Conservation (phyloP, 1,140 invertebrate genomes). For the Zaprionus vittiger region DNA sequence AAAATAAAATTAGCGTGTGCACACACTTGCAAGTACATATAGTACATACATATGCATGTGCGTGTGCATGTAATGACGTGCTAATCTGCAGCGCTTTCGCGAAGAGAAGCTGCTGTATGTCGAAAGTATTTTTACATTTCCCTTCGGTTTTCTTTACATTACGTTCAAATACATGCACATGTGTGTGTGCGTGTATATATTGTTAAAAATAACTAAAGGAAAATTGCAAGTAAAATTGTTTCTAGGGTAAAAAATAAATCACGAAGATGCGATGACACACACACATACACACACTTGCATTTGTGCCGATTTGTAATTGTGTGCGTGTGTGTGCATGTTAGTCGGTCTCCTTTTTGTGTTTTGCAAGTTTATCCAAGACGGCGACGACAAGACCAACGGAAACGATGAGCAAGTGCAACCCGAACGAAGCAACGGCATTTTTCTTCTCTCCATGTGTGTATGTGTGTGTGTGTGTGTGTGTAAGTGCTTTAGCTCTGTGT, state of each 20-base stretch:
- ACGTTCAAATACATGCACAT: conserved; percentile 43
- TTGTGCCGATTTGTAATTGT: background rate
- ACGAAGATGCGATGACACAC: conserved; percentile 30
- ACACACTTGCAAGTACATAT: conserved; percentile 6
- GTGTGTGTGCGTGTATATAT: background rate
- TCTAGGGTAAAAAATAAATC: conserved; percentile 81
- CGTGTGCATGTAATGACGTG: conserved; percentile 18
- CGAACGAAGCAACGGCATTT: conserved; percentile 44
- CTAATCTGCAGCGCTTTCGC: conserved; percentile 13
- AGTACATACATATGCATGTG: background rate
- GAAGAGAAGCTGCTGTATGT: conserved; percentile 19
- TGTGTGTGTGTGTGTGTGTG: conserved; percentile 26
- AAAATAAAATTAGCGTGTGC: background rate
- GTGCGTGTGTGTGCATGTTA: conserved; percentile 16
- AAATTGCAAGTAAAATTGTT: conserved; percentile 74
- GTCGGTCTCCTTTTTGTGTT: conserved; percentile 37
- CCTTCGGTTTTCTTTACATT: conserved; percentile 57
- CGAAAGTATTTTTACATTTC: conserved; percentile 75
- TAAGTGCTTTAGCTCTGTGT: conserved; percentile 16
- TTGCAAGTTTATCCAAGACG: conserved; percentile 54
- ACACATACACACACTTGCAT: conserved; percentile 9
- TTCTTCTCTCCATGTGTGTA: conserved; percentile 31
- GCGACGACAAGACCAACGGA: conserved; percentile 45
- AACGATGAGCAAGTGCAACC: conserved; percentile 61
- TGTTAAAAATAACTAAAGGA: conserved; percentile 74